phyloP scores from a whole-genome alignment of 2,888 invertebrate species.

The Tuberolachnus salignus region DNA sequence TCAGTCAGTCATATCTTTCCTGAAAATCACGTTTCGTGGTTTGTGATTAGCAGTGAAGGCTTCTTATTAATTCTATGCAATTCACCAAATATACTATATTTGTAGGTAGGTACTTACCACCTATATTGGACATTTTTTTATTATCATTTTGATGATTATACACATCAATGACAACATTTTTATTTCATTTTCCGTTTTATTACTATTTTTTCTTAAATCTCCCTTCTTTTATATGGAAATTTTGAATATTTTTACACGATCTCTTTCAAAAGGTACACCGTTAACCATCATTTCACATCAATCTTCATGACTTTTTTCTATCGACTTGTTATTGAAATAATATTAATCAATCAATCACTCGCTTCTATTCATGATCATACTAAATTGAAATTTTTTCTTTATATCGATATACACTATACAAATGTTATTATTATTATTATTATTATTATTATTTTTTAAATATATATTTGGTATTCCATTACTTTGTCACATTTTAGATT shows the following conservation, averaged over 20 bases:
- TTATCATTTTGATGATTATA: too few species aligned
- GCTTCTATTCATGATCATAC: slow-evolving; percentile 28
- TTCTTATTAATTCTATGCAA: too few species aligned
- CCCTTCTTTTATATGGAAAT: not conserved
- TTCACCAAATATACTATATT: too few species aligned
- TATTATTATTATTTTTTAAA: slow-evolving; percentile 1
- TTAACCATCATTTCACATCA: slow-evolving; percentile 41
- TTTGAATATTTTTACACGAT: slow-evolving; percentile 22
- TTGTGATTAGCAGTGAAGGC: too few species aligned
- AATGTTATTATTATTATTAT: slow-evolving; percentile 10
- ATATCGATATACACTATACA: not conserved
- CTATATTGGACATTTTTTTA: too few species aligned
- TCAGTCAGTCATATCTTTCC: too few species aligned
- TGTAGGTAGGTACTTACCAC: too few species aligned
- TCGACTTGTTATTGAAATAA: slow-evolving; percentile 44
- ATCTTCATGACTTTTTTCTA: slow-evolving; percentile 49
- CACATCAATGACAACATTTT: not conserved
- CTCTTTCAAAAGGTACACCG: slow-evolving; percentile 3
- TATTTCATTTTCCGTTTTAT: not conserved
- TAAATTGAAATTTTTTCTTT: slow-evolving; percentile 40
- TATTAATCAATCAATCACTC: slow-evolving; percentile 41
- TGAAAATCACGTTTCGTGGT: too few species aligned
- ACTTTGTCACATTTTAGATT: slow-evolving; percentile 6
- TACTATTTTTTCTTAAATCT: slow-evolving; percentile 1
- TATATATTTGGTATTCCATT: not conserved